Evolutionary conservation across 2,113 vertebrate genomes (phyloP).

Genomic region (Microcebus tavaratra): DNA sequence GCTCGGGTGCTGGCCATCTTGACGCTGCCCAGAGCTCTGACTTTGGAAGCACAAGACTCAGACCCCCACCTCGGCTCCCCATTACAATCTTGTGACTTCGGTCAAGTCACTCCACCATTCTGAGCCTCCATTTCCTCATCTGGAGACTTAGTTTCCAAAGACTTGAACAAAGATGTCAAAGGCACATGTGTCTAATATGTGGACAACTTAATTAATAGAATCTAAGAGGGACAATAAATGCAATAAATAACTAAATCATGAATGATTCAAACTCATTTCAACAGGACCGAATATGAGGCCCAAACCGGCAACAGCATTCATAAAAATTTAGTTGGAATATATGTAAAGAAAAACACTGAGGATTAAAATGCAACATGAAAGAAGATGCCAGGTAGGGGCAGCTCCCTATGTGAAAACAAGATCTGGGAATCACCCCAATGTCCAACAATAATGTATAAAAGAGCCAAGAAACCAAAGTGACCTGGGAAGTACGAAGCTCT

Average conservation of each 20-base stretch:
- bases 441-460: neutral
- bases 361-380: neutral
- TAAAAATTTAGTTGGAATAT: neutral
- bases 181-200: neutral
- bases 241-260: neutral
- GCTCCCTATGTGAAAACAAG: neutral
- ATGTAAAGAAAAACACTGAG: neutral
- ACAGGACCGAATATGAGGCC: neutral
- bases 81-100: neutral
- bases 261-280: neutral
- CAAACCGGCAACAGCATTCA: neutral
- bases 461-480: neutral
- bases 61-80: neutral
- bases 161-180: neutral
- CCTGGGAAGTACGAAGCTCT: no score
- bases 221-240: neutral
- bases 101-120: neutral
- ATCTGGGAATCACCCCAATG: neutral
- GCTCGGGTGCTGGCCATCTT: no score
- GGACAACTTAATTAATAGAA: neutral
- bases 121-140: neutral
- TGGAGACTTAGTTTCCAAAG: neutral
- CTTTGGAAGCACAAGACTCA: neutral
- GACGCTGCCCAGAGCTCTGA: neutral
- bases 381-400: neutral